Evolutionary conservation across 2,113 vertebrate genomes (phyloP).

Genomic region (Mus spicilegus): DNA sequence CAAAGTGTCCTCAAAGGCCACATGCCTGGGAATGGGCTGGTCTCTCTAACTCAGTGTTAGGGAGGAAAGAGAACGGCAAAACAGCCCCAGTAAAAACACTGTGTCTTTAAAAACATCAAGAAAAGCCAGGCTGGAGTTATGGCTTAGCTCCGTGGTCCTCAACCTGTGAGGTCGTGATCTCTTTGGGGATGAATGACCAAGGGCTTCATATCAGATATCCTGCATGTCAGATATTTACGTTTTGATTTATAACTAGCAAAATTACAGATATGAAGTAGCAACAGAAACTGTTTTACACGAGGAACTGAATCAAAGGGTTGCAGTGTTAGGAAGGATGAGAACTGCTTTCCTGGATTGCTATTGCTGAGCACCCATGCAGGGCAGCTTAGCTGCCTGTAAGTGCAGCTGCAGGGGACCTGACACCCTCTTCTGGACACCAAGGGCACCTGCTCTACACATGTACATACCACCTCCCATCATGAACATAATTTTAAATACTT

Average conservation of each 20-base stretch:
- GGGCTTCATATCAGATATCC: not conserved
- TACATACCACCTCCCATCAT: not conserved
- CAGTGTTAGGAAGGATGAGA: no score
- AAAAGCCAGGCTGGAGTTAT: not conserved
- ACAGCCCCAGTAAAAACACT: not conserved
- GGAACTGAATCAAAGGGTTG: not conserved
- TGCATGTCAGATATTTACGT: not conserved
- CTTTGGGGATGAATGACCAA: not conserved
- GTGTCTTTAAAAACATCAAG: not conserved
- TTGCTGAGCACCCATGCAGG: not conserved
- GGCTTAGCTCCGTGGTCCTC: not conserved
- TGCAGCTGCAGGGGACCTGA: not conserved
- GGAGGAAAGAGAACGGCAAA: not conserved
- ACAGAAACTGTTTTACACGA: not conserved
- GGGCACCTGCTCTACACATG: not conserved
- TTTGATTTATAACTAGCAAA: not conserved
- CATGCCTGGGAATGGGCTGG: not conserved
- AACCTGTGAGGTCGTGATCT: not conserved
- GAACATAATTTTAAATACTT: not conserved
- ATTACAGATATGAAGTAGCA: not conserved
- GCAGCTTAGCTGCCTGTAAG: not conserved
- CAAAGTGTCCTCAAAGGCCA: not conserved
- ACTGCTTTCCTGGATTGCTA: not conserved
- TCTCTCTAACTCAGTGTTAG: not conserved
- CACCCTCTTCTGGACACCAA: not conserved